phyloP scores from a whole-genome alignment of 2,888 invertebrate genomes.

The Meloe dianella region DNA sequence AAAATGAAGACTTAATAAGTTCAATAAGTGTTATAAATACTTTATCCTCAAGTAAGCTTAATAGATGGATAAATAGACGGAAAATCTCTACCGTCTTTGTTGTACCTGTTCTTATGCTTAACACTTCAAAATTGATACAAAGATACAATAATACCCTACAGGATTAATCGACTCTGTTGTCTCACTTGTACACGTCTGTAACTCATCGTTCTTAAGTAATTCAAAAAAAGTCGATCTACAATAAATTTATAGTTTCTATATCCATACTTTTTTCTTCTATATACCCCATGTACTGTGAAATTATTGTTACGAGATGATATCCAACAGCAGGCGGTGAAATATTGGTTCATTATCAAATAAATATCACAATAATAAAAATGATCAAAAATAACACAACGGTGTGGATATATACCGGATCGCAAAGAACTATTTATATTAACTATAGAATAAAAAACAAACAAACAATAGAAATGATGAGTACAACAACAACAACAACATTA shows the following conservation, averaged over 20 bases:
- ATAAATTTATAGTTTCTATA: neutral
- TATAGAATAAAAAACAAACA: neutral
- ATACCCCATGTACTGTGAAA: neutral
- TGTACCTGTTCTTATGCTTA: no score
- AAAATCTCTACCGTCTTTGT: no score
- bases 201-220: no score
- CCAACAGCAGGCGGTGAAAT: slow-evolving; percentile 6
- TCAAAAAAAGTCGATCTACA: neutral
- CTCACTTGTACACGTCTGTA: no score
- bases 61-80: no score
- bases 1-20: no score
- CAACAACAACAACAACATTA: no score
- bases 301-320: slow-evolving; percentile 4
- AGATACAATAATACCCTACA: no score
- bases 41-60: no score
- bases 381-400: neutral
- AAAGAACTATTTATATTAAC: neutral
- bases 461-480: neutral
- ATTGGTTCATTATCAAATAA: slow-evolving; percentile 6
- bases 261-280: neutral
- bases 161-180: no score
- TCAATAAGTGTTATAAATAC: no score
- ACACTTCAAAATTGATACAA: no score
- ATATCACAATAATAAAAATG: neutral
- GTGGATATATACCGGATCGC: neutral